Evolutionary conservation across 1,140 invertebrate genomes (phyloP).

Genomic region (Coboldia fuscipes): DNA sequence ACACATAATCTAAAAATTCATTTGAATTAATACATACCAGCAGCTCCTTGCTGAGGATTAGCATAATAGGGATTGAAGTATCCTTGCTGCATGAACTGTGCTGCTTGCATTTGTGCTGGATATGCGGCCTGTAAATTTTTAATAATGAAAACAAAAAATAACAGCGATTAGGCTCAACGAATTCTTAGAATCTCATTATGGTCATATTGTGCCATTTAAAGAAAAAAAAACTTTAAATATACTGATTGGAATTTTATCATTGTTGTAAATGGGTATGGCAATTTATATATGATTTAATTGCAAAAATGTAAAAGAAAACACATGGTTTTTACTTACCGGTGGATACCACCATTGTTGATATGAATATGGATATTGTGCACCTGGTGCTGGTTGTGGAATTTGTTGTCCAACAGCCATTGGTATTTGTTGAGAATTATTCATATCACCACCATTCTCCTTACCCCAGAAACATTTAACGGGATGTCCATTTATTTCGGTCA

Average conservation of each 20-base stretch:
- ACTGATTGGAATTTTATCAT: constrained; percentile 5
- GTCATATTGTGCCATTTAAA: too few species aligned
- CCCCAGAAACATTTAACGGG: constrained; percentile 99
- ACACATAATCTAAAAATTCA: constrained; percentile 7
- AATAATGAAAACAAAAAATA: constrained; percentile 1
- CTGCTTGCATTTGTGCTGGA: constrained; percentile 29
- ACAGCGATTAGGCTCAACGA: background rate
- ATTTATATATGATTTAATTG: background rate
- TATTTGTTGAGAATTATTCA: constrained; percentile 10
- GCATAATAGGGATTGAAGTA: constrained; percentile 27
- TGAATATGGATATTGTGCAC: constrained; percentile 39
- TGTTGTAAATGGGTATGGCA: background rate
- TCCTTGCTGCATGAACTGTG: constrained; percentile 41
- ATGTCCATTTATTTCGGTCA: constrained; percentile 89
- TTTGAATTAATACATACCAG: constrained; percentile 6
- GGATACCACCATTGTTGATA: constrained; percentile 69
- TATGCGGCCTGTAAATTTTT: constrained; percentile 12
- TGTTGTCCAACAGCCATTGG: constrained; percentile 18
- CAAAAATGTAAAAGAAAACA: background rate
- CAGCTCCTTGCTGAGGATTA: constrained; percentile 18
- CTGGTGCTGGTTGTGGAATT: constrained; percentile 19
- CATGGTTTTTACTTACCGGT: constrained; percentile 17
- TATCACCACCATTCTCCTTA: constrained; percentile 46
- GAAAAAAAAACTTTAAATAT: constrained; percentile 5
- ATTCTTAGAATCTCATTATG: background rate